Base-by-base conservation (phyloP, 2,888 invertebrate genomes). In the Heliconius ethilla region DNA sequence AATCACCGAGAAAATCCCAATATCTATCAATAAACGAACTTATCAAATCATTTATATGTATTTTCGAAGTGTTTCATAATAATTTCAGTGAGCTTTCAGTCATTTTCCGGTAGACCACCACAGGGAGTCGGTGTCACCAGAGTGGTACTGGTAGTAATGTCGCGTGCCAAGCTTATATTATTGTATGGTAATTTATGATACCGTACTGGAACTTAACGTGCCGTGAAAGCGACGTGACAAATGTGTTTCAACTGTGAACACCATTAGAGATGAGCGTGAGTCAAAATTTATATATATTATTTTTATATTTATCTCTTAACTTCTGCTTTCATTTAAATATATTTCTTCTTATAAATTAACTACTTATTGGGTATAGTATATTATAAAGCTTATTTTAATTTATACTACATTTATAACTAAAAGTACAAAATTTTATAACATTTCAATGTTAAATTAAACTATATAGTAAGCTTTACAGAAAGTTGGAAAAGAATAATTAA, bases 231-330 rank as follows among this genome's bases (percentile, higher is more conserved):
- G 87, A 75, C 69, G 83, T 86, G 83, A 83, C 82, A 83, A 84
- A 88, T 89, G 87, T 84, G 82, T 84, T 81, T 69, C 81, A 78
- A 63, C 72, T 73, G 81, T 78, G 75, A 69, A 70, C 76, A 37
- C 72, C 79, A 82, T 81, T 82, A 83, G 89, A 87, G 85, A 93
- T 93, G 92, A 92, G 89, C 87, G 92, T 92, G 86, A 92, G 92
- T 92, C 11, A 10, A 59, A 51, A 7, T 33, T 18, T 22, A 51
- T 51, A 51, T 51, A 0, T 22, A 22, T 51, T 51, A 22, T 22
- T 51, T 51, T 51, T 7, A 51, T 51, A 51, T 51, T 25, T 25
- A n/a, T 62, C 27, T 55, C n/a, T 10, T n/a, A 59, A 59, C 0
- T n/a, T 59, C n/a, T 59, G n/a, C 11, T 59, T n/a, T 55, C 22